Conservation (phyloP, 2,113 vertebrate genomes). For the Zingel zingel region DNA sequence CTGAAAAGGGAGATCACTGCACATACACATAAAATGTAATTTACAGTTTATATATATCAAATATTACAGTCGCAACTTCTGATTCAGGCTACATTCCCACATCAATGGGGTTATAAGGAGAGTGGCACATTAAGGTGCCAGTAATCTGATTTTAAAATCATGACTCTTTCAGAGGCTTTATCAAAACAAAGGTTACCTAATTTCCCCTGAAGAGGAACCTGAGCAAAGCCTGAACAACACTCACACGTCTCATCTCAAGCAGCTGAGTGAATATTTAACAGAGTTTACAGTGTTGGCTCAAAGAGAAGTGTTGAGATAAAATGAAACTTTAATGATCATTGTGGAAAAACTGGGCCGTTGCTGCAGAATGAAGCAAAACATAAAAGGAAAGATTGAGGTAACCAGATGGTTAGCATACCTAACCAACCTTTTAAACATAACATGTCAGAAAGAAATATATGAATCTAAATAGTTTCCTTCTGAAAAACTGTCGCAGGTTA, state of each 20-base stretch:
- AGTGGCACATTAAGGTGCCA: slow-evolving; percentile 4
- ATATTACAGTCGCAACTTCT: not conserved
- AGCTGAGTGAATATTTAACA: slow-evolving; percentile 67
- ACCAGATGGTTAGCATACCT: not conserved
- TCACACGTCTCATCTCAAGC: slow-evolving; percentile 24
- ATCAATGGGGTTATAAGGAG: slow-evolving; percentile 10
- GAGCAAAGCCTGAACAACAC: slow-evolving; percentile 23
- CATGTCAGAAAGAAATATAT: not conserved
- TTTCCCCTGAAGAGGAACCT: slow-evolving; percentile 44
- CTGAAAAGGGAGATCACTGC: not conserved
- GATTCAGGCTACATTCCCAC: slow-evolving; percentile 17
- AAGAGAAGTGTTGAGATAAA: slow-evolving; percentile 50
- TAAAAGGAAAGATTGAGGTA: not conserved
- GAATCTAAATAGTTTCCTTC: not conserved
- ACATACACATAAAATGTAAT: not conserved
- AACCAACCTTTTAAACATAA: not conserved
- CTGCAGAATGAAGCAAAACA: not conserved
- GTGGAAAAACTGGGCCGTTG: slow-evolving; percentile 34
- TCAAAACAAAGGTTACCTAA: slow-evolving; percentile 52
- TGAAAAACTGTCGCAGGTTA: not conserved
- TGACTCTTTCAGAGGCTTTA: slow-evolving; percentile 19
- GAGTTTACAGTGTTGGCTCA: slow-evolving; percentile 22
- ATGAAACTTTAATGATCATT: slow-evolving; percentile 68
- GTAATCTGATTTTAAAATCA: slow-evolving; percentile 30
- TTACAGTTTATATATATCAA: too few species aligned